Base-by-base conservation (phyloP, 2,113 vertebrate genomes). In the Silurus glanis region DNA sequence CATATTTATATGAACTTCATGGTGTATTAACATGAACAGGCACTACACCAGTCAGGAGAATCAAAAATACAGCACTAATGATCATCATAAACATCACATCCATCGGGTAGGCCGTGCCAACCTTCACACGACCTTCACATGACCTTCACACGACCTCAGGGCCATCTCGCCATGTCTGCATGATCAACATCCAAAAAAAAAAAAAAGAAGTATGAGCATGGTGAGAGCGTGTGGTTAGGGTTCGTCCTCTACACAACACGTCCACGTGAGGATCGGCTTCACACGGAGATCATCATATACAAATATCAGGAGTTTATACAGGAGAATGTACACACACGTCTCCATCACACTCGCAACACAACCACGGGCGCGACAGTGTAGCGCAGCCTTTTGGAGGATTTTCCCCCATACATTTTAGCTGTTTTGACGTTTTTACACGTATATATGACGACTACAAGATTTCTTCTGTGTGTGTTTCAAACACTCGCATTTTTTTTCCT, bases 241-340 rank as follows among this genome's bases (percentile, higher is more conserved):
- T 91, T 45, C 89, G 86, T 92, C 92, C 92, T 93, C 92, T 95
- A 94, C 93, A 93, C 92, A 93, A 95, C 95, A 97, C 96, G 95
- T 95, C 95, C 95, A 37, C 37, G 37, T 37, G 37, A 37, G 37
- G 37, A 37, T 37, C 37, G 37, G 3, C 37, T 37, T 37, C 37
- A 37, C 37, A 37, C 37, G 37, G 37, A 37, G 37, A 37, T 96
- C 94, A 95, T 97, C 96, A 95, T 97, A 95, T 98, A 98, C 96
- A 97, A 97, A 97, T 95, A 93, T 92, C 95, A 97, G 93, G 94
- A 94, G 91, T 94, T 93, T 90, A 94, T 88, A 90, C 87, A 90
- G 87, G 87, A 51, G 10, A 81, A 89, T 94, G 92, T 93, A 94
- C 94, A 94, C 90, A 89, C 91, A 37, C 28, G 28, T 91, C 93